Conservation (phyloP, 64 coral and sea anemone species). For the Actinia equina region DNA sequence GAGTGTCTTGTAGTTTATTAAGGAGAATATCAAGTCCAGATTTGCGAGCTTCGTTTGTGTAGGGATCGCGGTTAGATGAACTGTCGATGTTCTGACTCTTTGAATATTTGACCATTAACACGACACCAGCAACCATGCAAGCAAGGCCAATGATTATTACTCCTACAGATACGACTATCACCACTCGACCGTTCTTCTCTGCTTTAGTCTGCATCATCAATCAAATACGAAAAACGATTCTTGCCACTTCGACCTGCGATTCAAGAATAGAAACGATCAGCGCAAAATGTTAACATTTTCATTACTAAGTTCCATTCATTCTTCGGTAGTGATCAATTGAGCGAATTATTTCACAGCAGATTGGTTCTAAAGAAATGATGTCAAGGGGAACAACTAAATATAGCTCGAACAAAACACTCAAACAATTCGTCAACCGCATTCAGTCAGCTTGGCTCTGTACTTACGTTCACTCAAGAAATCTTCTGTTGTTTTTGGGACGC, state of each 20-base stretch:
- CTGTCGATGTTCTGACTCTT: slow-evolving; percentile 1
- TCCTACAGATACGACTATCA: slow-evolving; percentile 17
- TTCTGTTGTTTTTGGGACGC: neutral
- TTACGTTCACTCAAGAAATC: neutral
- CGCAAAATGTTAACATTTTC: neutral
- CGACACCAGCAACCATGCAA: slow-evolving; percentile 47
- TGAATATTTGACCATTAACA: slow-evolving; percentile 31
- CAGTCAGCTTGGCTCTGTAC: neutral
- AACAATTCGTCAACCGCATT: neutral
- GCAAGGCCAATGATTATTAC: slow-evolving; percentile 24
- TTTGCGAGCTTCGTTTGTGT: slow-evolving; percentile 14
- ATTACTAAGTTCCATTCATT: neutral
- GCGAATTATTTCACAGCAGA: neutral
- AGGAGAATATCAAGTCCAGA: slow-evolving; percentile 38
- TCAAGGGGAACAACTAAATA: neutral
- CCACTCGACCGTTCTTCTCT: neutral
- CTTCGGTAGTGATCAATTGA: neutral
- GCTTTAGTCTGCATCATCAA: neutral
- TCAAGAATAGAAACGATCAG: neutral
- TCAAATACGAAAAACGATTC: neutral
- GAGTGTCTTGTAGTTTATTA: slow-evolving; percentile 30
- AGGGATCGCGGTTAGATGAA: neutral
- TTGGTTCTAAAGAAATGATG: neutral
- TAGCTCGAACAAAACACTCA: neutral
- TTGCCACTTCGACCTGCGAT: neutral